These are phyloP conservation scores for Papilio protenor DNA, from an alignment of 2,888 invertebrate species.

Conservation along the genomic window DNA sequence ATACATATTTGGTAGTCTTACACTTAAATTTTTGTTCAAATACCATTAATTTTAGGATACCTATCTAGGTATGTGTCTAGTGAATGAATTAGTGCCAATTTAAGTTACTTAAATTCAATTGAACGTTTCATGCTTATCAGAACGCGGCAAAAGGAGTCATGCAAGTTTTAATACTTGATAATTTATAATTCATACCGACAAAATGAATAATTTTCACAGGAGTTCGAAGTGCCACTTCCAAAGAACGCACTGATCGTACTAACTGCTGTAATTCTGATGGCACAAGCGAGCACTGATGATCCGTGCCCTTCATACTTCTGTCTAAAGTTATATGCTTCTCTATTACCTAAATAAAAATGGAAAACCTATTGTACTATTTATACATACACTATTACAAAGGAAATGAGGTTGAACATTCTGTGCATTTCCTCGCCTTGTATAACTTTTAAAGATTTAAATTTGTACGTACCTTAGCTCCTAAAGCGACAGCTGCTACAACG, in stretches of 20 bases:
- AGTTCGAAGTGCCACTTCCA: conserved; percentile 86
- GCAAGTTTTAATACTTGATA: background rate
- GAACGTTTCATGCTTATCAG: background rate
- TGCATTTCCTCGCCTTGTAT: too few species aligned
- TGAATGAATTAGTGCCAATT: background rate
- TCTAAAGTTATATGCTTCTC: conserved; percentile 92
- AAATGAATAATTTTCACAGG: conserved; percentile 53
- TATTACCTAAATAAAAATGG: conserved; percentile 82
- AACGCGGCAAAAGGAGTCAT: background rate
- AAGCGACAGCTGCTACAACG: conserved; percentile 88
- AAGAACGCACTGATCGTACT: conserved; percentile 84
- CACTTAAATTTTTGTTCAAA: too few species aligned
- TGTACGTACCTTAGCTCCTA: conserved; percentile 88
- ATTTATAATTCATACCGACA: conserved; percentile 9
- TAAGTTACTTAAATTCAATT: background rate
- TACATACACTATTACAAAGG: too few species aligned
- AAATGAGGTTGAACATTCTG: too few species aligned
- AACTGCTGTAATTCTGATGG: conserved; percentile 86
- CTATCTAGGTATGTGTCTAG: too few species aligned
- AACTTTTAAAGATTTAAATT: too few species aligned
- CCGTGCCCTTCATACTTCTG: conserved; percentile 90
- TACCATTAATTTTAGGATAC: too few species aligned
- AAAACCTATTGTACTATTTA: background rate
- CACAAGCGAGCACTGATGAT: conserved; percentile 90
- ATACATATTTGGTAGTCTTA: background rate